phyloP scores from a whole-genome alignment of 92 coral and sea anemone species.

The Anthopleura xanthogrammica region DNA sequence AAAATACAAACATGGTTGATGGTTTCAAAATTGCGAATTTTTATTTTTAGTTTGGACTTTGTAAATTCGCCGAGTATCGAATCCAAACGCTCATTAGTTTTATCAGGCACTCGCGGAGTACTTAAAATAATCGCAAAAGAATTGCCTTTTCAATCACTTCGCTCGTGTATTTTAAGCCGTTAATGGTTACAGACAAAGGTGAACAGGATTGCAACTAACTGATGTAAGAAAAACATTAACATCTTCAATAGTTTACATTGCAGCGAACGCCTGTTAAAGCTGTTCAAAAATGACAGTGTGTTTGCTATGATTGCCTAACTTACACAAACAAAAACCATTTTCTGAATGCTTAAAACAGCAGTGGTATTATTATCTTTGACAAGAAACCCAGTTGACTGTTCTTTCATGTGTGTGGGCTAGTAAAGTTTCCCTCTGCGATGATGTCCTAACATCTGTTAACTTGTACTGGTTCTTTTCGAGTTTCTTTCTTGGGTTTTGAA shows the following conservation, averaged over 20 bases:
- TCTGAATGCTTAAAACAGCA: constrained; percentile 27
- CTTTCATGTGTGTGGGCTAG: constrained; percentile 18
- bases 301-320: constrained; percentile 19
- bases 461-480: background rate
- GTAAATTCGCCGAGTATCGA: background rate
- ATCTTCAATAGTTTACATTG: constrained; percentile 15
- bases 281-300: constrained; percentile 2
- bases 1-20: background rate
- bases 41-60: background rate
- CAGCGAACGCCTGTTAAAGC: constrained; percentile 10
- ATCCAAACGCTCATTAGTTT: background rate
- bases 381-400: constrained; percentile 8
- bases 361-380: constrained; percentile 1
- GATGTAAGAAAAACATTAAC: constrained; percentile 7
- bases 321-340: constrained; percentile 30
- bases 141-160: constrained; percentile 20
- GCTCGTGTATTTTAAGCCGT: constrained; percentile 25
- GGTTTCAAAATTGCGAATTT: too few relatives aligned
- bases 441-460: background rate
- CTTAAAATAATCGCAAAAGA: background rate
- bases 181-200: constrained; percentile 18
- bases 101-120: background rate
- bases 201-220: constrained; percentile 10
- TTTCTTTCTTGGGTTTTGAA: background rate
- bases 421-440: background rate